Conservation (phyloP, 1,140 invertebrate species). For the Lethrus apterus region DNA sequence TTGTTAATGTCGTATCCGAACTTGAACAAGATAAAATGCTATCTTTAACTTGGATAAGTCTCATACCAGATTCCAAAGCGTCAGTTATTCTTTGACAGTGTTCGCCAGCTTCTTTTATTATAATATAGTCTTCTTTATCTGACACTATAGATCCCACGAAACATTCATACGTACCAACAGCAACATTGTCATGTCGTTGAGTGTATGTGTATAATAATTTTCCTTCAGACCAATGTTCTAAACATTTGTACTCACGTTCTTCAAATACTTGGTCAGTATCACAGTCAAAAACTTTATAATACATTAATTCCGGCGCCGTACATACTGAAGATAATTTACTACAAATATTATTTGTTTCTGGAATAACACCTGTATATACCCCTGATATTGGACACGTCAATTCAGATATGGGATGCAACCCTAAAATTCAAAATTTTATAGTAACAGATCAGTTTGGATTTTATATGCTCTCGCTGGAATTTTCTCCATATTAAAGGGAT, state of each 20-base stretch:
- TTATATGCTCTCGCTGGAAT: too few species aligned
- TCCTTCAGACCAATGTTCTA: slow-evolving; percentile 64
- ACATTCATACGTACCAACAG: slow-evolving; percentile 57
- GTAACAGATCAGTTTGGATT: background rate
- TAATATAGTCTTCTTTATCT: slow-evolving; percentile 52
- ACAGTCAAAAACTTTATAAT: slow-evolving; percentile 62
- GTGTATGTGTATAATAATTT: slow-evolving; percentile 64
- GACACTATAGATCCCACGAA: slow-evolving; percentile 62
- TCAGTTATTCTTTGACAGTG: slow-evolving; percentile 59
- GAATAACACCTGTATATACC: slow-evolving; percentile 59
- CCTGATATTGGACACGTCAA: slow-evolving; percentile 59
- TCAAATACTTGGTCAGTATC: slow-evolving; percentile 55
- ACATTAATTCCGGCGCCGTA: slow-evolving; percentile 62
- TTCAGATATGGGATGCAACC: slow-evolving; percentile 40
- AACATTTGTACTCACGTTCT: slow-evolving; percentile 62
- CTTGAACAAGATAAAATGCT: too few species aligned
- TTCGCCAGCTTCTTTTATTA: slow-evolving; percentile 63
- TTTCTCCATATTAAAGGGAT: too few species aligned
- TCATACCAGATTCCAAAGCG: slow-evolving; percentile 57
- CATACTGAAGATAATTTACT: slow-evolving; percentile 67
- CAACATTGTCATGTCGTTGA: slow-evolving; percentile 52
- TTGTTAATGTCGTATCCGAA: too few species aligned
- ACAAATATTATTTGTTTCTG: slow-evolving; percentile 57
- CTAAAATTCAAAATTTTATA: slow-evolving; percentile 37
- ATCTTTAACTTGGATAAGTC: too few species aligned